Evolutionary conservation across 1,140 invertebrate species (phyloP).

Genomic region (Cherax quadricarinatus): DNA sequence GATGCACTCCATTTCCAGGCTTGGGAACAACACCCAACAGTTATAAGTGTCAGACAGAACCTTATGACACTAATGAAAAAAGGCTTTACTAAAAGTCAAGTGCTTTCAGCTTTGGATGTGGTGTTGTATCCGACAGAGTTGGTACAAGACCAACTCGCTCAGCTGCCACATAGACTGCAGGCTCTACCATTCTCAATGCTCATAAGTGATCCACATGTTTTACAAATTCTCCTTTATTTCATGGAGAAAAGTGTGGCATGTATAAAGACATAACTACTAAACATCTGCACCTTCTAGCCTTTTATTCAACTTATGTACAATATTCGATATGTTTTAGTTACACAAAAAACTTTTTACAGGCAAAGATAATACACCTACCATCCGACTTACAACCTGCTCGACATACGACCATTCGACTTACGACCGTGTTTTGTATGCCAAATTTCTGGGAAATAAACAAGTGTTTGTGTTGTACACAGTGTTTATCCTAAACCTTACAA

Average conservation of each 20-base stretch:
- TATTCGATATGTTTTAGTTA: too few species aligned
- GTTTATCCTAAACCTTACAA: too few species aligned
- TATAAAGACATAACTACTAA: background rate
- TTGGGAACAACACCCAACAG: slow-evolving; percentile 9
- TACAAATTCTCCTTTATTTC: slow-evolving; percentile 42
- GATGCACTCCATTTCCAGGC: background rate
- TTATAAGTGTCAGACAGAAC: slow-evolving; percentile 37
- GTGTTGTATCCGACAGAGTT: slow-evolving; percentile 39
- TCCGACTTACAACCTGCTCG: too few species aligned
- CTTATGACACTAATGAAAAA: background rate
- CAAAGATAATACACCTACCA: too few species aligned
- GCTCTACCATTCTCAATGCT: background rate
- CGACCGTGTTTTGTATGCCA: too few species aligned
- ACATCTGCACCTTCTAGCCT: too few species aligned
- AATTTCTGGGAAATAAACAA: too few species aligned
- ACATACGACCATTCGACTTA: too few species aligned
- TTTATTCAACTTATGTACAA: too few species aligned
- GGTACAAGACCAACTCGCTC: slow-evolving; percentile 8
- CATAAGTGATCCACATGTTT: slow-evolving; percentile 21
- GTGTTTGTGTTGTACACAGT: too few species aligned
- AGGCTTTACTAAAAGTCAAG: slow-evolving; percentile 25
- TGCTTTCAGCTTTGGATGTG: slow-evolving; percentile 29
- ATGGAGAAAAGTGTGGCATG: slow-evolving; percentile 35
- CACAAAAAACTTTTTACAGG: too few species aligned
- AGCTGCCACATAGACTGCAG: slow-evolving; percentile 16